Percentiles rank a stretch among this genome's conserved stretches.
phyloP scores from a whole-genome alignment of 1,140 invertebrate species.

The Heliconius congener region DNA sequence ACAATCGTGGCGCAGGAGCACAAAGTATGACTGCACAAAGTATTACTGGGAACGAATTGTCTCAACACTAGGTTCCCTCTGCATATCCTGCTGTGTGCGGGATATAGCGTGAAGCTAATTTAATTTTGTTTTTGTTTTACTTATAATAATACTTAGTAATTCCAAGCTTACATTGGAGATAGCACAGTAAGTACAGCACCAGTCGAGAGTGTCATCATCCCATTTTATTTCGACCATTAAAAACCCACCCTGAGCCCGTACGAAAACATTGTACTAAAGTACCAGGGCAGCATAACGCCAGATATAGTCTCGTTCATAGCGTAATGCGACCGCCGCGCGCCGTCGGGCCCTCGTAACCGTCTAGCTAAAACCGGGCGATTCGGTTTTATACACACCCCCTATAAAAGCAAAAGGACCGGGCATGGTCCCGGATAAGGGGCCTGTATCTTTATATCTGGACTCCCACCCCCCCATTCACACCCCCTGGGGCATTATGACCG shows the following conservation, averaged over 20 bases:
- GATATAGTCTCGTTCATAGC: conserved; percentile 70
- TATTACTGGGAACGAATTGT: no score
- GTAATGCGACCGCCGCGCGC: conserved; percentile 77
- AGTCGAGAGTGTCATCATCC: not conserved
- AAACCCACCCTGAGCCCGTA: conserved; percentile 26
- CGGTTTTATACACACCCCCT: conserved; percentile 81
- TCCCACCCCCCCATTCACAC: conserved; percentile 41
- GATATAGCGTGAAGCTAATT: no score
- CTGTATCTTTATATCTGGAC: conserved; percentile 80
- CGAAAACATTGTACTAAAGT: conserved; percentile 69
- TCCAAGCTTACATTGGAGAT: not conserved
- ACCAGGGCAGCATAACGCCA: conserved; percentile 69
- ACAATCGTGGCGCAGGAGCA: no score
- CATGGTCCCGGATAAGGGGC: conserved; percentile 79
- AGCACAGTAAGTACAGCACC: not conserved
- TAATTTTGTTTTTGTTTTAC: no score
- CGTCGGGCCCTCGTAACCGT: conserved; percentile 73
- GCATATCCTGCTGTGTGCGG: no score
- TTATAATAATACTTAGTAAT: no score
- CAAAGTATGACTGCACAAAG: no score
- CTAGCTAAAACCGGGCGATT: conserved; percentile 68
- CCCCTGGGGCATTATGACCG: conserved; percentile 76
- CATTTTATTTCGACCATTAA: conserved; percentile 48
- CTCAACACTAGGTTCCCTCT: no score
- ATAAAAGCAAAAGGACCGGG: conserved; percentile 81